Evolutionary conservation across 2,888 invertebrate species (phyloP).

Genomic region (Drosophila kuntzei): DNA sequence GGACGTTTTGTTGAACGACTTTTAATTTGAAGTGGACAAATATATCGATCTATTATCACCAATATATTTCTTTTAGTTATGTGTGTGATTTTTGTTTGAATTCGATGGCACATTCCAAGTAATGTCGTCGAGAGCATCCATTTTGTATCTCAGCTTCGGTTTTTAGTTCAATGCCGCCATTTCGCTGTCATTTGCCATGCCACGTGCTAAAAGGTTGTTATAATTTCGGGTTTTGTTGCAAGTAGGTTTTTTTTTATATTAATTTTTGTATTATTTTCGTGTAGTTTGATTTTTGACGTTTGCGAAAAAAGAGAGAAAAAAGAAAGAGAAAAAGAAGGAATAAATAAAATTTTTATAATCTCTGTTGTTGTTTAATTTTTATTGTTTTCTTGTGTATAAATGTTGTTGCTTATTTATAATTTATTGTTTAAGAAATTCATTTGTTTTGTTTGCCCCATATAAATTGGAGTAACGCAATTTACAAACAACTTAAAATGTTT

Average conservation of each 20-base stretch:
- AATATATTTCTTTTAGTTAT: slow-evolving; percentile 3
- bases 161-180: slow-evolving; percentile 58
- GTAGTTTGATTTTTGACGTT: slow-evolving; percentile 43
- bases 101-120: slow-evolving; percentile 40
- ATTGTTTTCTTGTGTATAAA: slow-evolving; percentile 36
- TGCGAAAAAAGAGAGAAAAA: slow-evolving; percentile 72
- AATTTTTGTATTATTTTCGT: slow-evolving; percentile 23
- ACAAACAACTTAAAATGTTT: slow-evolving; percentile 67
- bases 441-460: slow-evolving; percentile 52
- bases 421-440: slow-evolving; percentile 27
- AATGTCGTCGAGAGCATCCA: slow-evolving; percentile 52
- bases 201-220: slow-evolving; percentile 46
- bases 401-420: slow-evolving; percentile 58
- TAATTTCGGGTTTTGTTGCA: slow-evolving; percentile 37
- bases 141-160: slow-evolving; percentile 46
- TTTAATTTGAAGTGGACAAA: neutral
- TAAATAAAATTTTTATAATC: slow-evolving; percentile 77
- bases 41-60: neutral
- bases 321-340: slow-evolving; percentile 77
- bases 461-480: slow-evolving; percentile 53
- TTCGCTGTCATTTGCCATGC: slow-evolving; percentile 43
- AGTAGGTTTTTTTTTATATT: slow-evolving; percentile 24
- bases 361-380: slow-evolving; percentile 65
- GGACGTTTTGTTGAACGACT: neutral
- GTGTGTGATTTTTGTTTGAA: slow-evolving; percentile 4